Evolutionary conservation across 2,113 vertebrate genomes (phyloP).

Genomic region (Heteronetta atricapilla): DNA sequence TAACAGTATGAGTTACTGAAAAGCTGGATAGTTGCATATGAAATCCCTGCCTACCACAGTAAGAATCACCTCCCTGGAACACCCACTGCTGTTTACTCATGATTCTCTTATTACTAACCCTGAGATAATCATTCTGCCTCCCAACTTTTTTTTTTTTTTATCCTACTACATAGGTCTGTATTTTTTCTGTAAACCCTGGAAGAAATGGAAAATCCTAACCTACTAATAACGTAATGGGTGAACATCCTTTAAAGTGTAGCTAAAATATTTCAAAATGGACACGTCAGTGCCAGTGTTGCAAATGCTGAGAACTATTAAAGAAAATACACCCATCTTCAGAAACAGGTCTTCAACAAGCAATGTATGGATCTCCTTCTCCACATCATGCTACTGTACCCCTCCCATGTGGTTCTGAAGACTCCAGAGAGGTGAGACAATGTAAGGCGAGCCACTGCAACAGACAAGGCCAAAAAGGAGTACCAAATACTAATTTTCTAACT

Average conservation of each 20-base stretch:
- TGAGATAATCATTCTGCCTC: not conserved
- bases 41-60: not conserved
- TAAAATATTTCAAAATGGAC: not conserved
- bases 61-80: not conserved
- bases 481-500: not conserved
- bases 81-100: not conserved
- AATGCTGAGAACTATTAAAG: accelerated
- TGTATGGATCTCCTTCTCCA: not conserved
- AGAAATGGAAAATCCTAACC: not conserved
- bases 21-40: not conserved
- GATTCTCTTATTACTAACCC: not conserved
- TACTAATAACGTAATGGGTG: not conserved
- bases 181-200: not conserved
- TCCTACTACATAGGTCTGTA: not conserved
- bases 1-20: not conserved
- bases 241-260: not conserved
- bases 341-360: not conserved
- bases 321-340: not conserved
- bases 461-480: not conserved
- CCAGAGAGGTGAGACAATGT: not conserved
- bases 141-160: not conserved
- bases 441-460: not conserved
- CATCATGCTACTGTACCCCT: no score
- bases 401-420: not conserved
- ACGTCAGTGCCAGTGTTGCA: accelerated